These are phyloP conservation scores for Borostomias antarcticus DNA, from an alignment of 2,797 vertebrate genomes.

Conservation along the genomic window DNA sequence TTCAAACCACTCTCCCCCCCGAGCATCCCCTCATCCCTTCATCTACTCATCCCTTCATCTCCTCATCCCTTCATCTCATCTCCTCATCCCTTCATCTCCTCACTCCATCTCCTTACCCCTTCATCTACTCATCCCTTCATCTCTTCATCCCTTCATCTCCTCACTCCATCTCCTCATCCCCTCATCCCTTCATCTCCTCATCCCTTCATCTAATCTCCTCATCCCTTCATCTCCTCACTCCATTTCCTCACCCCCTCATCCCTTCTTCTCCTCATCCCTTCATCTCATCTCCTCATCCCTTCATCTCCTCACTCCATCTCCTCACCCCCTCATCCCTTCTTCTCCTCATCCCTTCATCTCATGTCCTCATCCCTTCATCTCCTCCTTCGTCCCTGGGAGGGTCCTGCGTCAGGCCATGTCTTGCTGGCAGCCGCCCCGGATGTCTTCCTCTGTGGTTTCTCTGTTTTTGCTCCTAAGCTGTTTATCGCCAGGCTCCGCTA, in stretches of 20 bases:
- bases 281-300: no score
- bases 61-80: neutral
- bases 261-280: neutral
- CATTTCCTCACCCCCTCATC: neutral
- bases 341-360: neutral
- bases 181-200: neutral
- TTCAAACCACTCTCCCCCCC: no score
- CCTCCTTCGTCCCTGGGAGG: no score
- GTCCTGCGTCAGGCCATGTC: no score
- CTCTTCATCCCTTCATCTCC: neutral
- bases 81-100: neutral
- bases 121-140: neutral
- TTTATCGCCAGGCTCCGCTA: conserved; percentile 61
- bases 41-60: neutral
- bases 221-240: neutral
- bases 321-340: neutral
- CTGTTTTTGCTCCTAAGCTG: conserved; percentile 48
- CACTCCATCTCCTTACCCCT: neutral
- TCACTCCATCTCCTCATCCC: neutral
- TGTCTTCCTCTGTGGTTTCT: conserved; percentile 13
- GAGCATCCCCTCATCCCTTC: no score
- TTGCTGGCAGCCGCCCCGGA: neutral
- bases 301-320: no score
- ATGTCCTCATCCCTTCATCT: no score
- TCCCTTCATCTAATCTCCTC: neutral